Percentiles rank a stretch among this genome's conserved stretches.
phyloP scores from a whole-genome alignment of 2,888 invertebrate genomes.

The Tipula vernalis region DNA sequence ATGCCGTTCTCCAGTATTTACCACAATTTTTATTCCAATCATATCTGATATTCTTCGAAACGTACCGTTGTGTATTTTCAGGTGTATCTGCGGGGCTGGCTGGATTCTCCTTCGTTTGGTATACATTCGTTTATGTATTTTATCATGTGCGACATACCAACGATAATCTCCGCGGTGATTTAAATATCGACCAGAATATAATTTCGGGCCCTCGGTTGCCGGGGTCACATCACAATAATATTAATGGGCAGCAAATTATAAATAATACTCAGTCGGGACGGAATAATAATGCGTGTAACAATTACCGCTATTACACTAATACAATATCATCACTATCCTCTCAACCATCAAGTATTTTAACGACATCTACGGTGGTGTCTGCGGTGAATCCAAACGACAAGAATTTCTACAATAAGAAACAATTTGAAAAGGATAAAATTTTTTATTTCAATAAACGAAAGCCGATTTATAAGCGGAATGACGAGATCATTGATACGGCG shows the following conservation, averaged over 20 bases:
- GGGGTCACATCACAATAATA: background rate
- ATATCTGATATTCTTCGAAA: slow-evolving; percentile 17
- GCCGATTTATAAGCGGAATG: slow-evolving; percentile 15
- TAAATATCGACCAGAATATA: slow-evolving; percentile 10
- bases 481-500: slow-evolving; percentile 15
- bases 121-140: slow-evolving; percentile 18
- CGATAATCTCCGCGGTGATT: slow-evolving; percentile 7
- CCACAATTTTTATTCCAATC: slow-evolving; percentile 20
- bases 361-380: background rate
- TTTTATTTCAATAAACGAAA: slow-evolving; percentile 17
- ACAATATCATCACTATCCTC: background rate
- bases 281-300: background rate
- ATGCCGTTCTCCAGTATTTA: slow-evolving; percentile 19
- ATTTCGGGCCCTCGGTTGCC: background rate
- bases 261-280: background rate
- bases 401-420: slow-evolving; percentile 18
- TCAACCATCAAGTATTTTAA: background rate
- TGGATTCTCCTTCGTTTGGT: slow-evolving; percentile 19
- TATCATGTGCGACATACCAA: slow-evolving; percentile 14
- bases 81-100: slow-evolving; percentile 19
- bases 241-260: background rate
- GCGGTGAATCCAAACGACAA: slow-evolving; percentile 15
- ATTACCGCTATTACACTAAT: background rate
- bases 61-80: slow-evolving; percentile 19
- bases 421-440: slow-evolving; percentile 18